Evolutionary conservation across 1,140 invertebrate genomes (phyloP).

Genomic region (Psix sp.): DNA sequence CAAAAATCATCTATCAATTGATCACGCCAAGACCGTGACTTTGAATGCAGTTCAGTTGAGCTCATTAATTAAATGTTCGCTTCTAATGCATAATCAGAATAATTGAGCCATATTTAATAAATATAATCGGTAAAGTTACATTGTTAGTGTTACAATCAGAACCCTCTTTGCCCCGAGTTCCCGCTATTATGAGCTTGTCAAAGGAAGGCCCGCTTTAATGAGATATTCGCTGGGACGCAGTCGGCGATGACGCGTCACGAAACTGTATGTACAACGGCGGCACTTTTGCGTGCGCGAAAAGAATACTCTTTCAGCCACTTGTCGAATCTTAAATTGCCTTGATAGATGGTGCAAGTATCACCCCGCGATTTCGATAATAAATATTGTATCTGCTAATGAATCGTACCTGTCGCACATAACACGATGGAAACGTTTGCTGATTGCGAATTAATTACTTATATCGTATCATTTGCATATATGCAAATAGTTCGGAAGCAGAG

Average conservation of each 20-base stretch:
- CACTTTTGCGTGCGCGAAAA: no score
- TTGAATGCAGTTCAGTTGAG: slow-evolving; percentile 12
- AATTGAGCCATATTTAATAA: slow-evolving; percentile 23
- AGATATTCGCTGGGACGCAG: no score
- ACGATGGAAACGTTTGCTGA: slow-evolving; percentile 66
- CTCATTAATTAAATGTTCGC: slow-evolving; percentile 28
- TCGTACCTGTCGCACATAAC: slow-evolving; percentile 68
- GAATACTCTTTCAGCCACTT: slow-evolving; percentile 22
- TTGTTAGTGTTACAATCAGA: no score
- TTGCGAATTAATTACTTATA: slow-evolving; percentile 76
- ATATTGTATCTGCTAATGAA: slow-evolving; percentile 71
- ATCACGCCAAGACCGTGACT: slow-evolving; percentile 29
- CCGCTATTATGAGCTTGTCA: slow-evolving; percentile 4
- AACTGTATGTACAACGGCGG: no score
- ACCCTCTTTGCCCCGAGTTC: neutral
- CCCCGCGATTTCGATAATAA: slow-evolving; percentile 63
- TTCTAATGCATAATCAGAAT: slow-evolving; percentile 33
- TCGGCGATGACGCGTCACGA: no score
- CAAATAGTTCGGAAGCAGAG: slow-evolving; percentile 62
- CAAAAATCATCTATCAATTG: slow-evolving; percentile 36
- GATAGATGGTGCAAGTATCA: slow-evolving; percentile 39
- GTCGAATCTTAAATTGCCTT: slow-evolving; percentile 53
- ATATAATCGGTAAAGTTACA: slow-evolving; percentile 10
- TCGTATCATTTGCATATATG: slow-evolving; percentile 74
- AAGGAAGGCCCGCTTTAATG: no score